Base-by-base conservation (phyloP, 2,797 vertebrate species). In the Sparus aurata region DNA sequence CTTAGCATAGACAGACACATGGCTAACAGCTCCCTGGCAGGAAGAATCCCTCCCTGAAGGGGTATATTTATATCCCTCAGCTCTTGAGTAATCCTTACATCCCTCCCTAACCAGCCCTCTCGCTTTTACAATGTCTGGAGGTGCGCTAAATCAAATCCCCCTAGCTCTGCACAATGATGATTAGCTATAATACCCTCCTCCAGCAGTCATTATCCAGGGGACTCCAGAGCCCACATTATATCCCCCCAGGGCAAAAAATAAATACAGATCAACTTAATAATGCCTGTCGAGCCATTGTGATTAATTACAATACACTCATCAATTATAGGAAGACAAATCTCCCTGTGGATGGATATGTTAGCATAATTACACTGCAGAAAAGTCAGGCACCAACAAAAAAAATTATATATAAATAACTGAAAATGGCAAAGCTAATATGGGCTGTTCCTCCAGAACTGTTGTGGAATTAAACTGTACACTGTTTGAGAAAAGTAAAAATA, bases 151-250 rank as follows among this genome's bases (percentile, higher is more conserved):
- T 93, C 92, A 92, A 93, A 91, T 92, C 93, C 89, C 86, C 66
- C 92, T 86, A 82, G 92, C 90, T 88, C 90, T 91, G 91, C 90
- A 93, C 92, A 92, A 93, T 93, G 90, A 93, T 95, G 93, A 94
- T 95, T 94, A 93, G 90, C 91, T 89, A 84, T 94, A 93, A 95
- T 93, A 91, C 91, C 88, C 91, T 91, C 88, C 91, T 91, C 85
- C 79, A 91, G 86, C 83, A 93, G 85, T 91, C 91, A 93, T 93
- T 92, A 92, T 91, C 87, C 83, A 66, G 61, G 87, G 86, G 84
- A 91, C 90, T 91, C 86, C 81, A 89, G 80, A 90, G 89, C 84
- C 82, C 63, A 82, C 59, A 82, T 87, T 85, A 87, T 86, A 90
- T 82, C 76, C 85, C 87, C 79, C 69, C 72, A 86, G 85, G 85